Conservation (phyloP, 2,113 vertebrate species). For the Patagioenas fasciata region DNA sequence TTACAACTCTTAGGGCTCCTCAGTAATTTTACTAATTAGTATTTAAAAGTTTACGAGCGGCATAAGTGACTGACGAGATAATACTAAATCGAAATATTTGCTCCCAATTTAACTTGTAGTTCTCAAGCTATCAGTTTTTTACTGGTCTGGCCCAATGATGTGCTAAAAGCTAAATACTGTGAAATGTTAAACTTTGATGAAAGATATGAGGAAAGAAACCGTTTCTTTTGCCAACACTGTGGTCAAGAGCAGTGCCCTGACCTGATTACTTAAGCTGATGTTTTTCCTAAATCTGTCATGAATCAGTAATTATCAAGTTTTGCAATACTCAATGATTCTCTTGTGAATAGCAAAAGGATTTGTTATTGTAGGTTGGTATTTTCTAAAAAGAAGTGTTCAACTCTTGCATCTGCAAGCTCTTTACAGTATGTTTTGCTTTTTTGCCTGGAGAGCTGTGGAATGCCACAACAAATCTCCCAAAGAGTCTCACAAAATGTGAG, state of each 20-base stretch:
- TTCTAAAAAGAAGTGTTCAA: constrained; percentile 42
- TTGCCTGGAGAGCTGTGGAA: constrained; percentile 13
- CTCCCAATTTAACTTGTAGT: neutral
- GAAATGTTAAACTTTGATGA: constrained; percentile 72
- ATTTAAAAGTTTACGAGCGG: neutral
- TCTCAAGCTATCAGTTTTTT: constrained; percentile 54
- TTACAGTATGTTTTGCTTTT: constrained; percentile 1
- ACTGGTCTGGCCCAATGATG: constrained; percentile 54
- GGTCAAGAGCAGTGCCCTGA: constrained; percentile 75
- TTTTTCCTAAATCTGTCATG: constrained; percentile 82
- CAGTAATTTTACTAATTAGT: neutral
- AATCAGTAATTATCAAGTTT: constrained; percentile 83
- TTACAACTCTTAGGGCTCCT: neutral
- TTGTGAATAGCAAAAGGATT: constrained; percentile 74
- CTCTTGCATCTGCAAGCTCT: constrained; percentile 44
- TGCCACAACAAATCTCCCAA: constrained; percentile 2
- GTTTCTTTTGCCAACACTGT: constrained; percentile 66
- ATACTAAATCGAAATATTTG: neutral
- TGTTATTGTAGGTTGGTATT: constrained; percentile 73
- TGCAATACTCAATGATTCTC: constrained; percentile 76
- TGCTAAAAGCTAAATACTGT: constrained; percentile 65
- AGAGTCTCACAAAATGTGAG: constrained; percentile 26
- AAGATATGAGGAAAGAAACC: constrained; percentile 66
- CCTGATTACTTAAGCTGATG: constrained; percentile 80
- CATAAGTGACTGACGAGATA: neutral